phyloP scores from a whole-genome alignment of 1,140 invertebrate species.

The Leguminivora glycinivorella region DNA sequence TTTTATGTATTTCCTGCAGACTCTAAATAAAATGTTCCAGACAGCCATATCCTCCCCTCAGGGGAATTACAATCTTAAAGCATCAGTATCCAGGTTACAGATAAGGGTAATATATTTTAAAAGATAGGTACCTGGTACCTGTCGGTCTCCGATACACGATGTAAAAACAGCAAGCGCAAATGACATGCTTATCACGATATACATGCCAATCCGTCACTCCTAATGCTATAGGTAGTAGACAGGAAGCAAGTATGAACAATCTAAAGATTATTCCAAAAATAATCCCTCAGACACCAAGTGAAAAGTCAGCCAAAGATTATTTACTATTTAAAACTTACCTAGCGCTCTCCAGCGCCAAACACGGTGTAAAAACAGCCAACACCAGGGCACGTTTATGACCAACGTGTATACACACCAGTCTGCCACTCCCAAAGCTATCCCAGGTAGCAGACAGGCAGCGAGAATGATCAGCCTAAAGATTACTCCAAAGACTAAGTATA shows the following conservation, averaged over 20 bases:
- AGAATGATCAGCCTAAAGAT: constrained; percentile 79
- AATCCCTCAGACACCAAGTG: too few species aligned
- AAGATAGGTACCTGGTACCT: too few species aligned
- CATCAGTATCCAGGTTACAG: too few species aligned
- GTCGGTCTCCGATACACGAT: constrained; percentile 84
- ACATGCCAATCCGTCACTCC: constrained; percentile 82
- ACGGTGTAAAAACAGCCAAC: constrained; percentile 84
- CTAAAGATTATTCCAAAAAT: too few species aligned
- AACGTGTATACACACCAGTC: constrained; percentile 88
- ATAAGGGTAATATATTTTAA: too few species aligned
- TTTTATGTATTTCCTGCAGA: too few species aligned
- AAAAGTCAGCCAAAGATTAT: too few species aligned
- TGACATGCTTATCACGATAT: constrained; percentile 85
- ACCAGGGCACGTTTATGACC: constrained; percentile 86
- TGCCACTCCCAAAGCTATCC: constrained; percentile 87
- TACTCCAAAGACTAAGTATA: too few species aligned
- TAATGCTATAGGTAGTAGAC: constrained; percentile 39
- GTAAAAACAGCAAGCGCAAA: constrained; percentile 87
- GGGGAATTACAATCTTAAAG: too few species aligned
- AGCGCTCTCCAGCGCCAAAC: constrained; percentile 90
- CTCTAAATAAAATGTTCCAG: too few species aligned
- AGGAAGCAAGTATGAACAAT: constrained; percentile 87
- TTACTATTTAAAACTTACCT: constrained; percentile 76
- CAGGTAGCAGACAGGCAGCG: constrained; percentile 87
- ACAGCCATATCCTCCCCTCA: too few species aligned